These are phyloP conservation scores for Uropsilus gracilis DNA, from an alignment of 2,113 vertebrate species.

Conservation along the genomic window DNA sequence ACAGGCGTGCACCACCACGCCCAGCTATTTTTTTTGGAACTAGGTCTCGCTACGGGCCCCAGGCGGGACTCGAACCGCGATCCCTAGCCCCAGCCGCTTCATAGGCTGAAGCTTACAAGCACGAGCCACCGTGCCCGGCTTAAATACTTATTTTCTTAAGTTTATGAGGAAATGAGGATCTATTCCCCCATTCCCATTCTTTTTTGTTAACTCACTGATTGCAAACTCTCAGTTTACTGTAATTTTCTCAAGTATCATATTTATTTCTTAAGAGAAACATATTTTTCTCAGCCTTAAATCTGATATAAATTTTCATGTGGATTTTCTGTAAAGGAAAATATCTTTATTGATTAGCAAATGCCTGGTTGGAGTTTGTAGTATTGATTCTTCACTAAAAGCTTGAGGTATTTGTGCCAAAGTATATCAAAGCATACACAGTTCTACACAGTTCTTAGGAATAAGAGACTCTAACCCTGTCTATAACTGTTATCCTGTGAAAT, in stretches of 20 bases:
- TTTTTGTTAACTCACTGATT: constrained; percentile 19
- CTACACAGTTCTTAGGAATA: background rate
- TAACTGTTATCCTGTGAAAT: background rate
- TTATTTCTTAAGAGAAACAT: constrained; percentile 43
- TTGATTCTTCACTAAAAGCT: background rate
- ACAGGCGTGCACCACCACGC: no score
- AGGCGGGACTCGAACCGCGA: no score
- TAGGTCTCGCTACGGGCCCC: no score
- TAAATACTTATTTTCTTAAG: constrained; percentile 44
- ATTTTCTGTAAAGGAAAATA: constrained; percentile 8
- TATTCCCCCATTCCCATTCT: background rate
- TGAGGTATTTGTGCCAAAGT: background rate
- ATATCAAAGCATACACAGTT: background rate
- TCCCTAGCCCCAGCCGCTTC: no score
- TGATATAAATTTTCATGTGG: background rate
- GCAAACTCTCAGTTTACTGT: background rate
- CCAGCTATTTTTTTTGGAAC: no score
- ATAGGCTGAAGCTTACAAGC: no score
- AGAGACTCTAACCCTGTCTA: background rate
- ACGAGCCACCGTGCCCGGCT: no score
- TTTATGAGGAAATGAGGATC: background rate
- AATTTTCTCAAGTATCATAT: constrained; percentile 14
- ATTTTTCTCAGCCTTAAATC: constrained; percentile 35
- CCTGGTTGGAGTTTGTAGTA: background rate
- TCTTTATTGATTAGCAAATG: background rate